These are phyloP conservation scores for Metopolophium dirhodum DNA, from an alignment of 1,140 invertebrate species.

Conservation along the genomic window DNA sequence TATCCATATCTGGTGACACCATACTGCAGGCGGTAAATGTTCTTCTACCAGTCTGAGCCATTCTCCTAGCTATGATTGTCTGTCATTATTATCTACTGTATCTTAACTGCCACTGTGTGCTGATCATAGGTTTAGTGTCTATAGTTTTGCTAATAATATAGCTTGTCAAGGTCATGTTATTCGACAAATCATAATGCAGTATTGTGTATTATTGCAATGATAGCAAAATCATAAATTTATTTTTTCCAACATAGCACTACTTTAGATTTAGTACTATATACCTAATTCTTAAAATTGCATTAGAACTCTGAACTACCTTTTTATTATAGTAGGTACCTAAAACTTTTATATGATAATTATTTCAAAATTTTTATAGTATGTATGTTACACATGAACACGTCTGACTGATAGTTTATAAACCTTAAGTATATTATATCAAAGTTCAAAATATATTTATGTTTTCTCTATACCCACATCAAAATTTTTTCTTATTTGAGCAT, in stretches of 20 bases:
- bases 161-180: background rate
- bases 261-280: too few species aligned
- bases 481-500: background rate
- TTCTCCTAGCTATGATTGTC: background rate
- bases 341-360: too few species aligned
- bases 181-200: background rate
- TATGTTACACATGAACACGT: too few species aligned
- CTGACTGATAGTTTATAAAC: too few species aligned
- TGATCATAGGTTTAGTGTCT: background rate
- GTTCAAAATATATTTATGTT: background rate
- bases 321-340: too few species aligned
- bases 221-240: background rate
- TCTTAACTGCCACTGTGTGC: background rate
- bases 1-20: conserved; percentile 87
- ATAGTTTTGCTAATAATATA: background rate
- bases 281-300: too few species aligned
- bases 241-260: background rate
- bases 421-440: background rate
- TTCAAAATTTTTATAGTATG: too few species aligned
- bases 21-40: conserved; percentile 85
- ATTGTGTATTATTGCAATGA: background rate
- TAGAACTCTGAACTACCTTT: too few species aligned
- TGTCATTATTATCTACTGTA: background rate
- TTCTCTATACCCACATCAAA: background rate
- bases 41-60: background rate